Base-by-base conservation (phyloP, 2,888 invertebrate genomes). In the Esperia sulphurella region DNA sequence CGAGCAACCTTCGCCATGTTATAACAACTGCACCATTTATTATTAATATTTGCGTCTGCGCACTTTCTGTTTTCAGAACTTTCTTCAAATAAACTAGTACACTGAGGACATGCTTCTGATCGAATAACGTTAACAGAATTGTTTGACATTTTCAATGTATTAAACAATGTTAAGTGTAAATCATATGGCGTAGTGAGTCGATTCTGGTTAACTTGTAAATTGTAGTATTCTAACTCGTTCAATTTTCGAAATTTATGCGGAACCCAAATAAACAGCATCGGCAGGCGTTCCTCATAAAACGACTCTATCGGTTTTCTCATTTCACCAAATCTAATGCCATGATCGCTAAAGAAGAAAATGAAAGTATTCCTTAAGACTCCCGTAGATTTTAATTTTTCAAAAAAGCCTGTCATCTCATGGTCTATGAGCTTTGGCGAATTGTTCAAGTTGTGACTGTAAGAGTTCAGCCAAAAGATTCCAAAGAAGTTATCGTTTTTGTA, bases 21-120 rank as follows among this genome's bases (percentile, higher is more conserved):
- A 21, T 91, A 90, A 63, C 95, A 95, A 29, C 93, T 93, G 65
- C 95, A 95, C 95, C 94, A 95, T 61, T 94, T 94, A n/a, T 92
- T 90, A 7, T 82, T 85, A 4, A 95, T 91, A 0, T 91, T 91
- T 2, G 92, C 93, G 40, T 94, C 92, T 9, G 79, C 76, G 63
- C 95, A 96, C 0, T 92, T 92, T 35, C 95, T 84, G 29, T 90
- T 80, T 1, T 77, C 70, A 0, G 92, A 83, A 0, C 93, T 90
- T 41, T 91, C 85, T 38, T 80, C 68, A 46, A 95, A 92, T 38
- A 95, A 66, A 47, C 92, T 92, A 41, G 80, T 83, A 59, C 95
- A 95, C 8, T 78, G 83, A 0, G 92, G 86, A 64, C 95, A 95
- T 10, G 90, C 91, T 37, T 74, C 72, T 30, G 92, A 88, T 4